A percentile compares a stretch with the other conserved stretches of the same genome.
These are phyloP conservation scores for Heterodera carotae DNA, from an alignment of 1,140 invertebrate species.

Conservation along the genomic window DNA sequence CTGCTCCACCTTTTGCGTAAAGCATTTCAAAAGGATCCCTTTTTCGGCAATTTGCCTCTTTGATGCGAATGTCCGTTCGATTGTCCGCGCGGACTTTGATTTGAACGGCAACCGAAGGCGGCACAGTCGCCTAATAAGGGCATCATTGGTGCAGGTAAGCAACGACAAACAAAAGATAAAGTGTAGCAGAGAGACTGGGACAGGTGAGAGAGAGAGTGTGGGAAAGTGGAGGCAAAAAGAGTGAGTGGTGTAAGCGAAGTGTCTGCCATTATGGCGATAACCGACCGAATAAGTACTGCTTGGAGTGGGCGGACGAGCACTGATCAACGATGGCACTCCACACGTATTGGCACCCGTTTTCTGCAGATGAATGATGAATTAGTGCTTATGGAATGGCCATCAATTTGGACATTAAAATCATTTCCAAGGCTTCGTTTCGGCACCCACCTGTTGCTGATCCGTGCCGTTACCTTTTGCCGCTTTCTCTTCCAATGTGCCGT, in stretches of 20 bases:
- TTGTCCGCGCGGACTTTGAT: slow-evolving; percentile 15
- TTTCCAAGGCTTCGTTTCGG: no score
- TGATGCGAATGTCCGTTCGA: slow-evolving; percentile 22
- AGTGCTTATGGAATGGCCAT: no score
- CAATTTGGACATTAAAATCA: no score
- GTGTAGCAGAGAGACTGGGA: background rate
- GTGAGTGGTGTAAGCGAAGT: no score
- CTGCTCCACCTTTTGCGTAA: background rate
- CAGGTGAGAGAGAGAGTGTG: background rate
- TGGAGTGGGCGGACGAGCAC: background rate
- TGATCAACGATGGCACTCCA: background rate
- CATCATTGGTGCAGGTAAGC: background rate
- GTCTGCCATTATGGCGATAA: no score
- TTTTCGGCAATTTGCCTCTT: slow-evolving; percentile 15
- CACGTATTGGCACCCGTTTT: no score
- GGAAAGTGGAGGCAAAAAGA: background rate
- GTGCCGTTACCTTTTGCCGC: no score
- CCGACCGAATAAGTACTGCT: background rate
- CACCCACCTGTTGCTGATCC: background rate
- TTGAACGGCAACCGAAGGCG: slow-evolving; percentile 12
- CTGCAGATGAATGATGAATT: no score
- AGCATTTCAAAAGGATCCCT: background rate
- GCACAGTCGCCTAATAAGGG: background rate
- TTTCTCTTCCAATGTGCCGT: no score
- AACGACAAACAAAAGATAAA: background rate